Evolutionary conservation across 2,888 invertebrate species (phyloP).

Genomic region (Sericinus montela): DNA sequence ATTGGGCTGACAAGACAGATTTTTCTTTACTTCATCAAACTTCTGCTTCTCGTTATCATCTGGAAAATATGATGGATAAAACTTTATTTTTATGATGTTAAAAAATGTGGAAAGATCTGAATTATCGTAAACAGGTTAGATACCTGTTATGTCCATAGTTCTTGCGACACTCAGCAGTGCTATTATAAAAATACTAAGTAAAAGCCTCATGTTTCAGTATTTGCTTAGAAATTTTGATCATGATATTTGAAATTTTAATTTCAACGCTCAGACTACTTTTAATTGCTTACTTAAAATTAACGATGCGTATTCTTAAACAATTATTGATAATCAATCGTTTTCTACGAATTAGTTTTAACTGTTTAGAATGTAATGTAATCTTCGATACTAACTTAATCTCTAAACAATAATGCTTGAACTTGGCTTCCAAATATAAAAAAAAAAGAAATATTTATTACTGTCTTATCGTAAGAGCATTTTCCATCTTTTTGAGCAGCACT

Average conservation of each 20-base stretch:
- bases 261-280: neutral
- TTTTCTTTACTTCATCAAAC: neutral
- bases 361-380: no score
- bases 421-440: no score
- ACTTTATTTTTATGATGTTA: neutral
- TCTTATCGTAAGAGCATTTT: no score
- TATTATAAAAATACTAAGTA: neutral
- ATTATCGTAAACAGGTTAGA: no score
- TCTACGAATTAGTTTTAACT: no score
- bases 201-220: conserved; percentile 2
- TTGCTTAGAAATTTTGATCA: neutral
- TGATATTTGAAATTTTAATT: neutral
- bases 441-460: no score
- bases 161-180: neutral
- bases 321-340: neutral
- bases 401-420: no score
- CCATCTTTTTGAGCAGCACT: no score
- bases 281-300: conserved; percentile 10
- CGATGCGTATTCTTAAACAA: conserved; percentile 3
- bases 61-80: neutral
- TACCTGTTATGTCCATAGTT: neutral
- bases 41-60: conserved; percentile 14
- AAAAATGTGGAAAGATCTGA: no score
- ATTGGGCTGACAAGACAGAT: conserved; percentile 35
- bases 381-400: no score